Base-by-base conservation (phyloP, 2,888 invertebrate genomes). In the Flexamia atlantica region DNA sequence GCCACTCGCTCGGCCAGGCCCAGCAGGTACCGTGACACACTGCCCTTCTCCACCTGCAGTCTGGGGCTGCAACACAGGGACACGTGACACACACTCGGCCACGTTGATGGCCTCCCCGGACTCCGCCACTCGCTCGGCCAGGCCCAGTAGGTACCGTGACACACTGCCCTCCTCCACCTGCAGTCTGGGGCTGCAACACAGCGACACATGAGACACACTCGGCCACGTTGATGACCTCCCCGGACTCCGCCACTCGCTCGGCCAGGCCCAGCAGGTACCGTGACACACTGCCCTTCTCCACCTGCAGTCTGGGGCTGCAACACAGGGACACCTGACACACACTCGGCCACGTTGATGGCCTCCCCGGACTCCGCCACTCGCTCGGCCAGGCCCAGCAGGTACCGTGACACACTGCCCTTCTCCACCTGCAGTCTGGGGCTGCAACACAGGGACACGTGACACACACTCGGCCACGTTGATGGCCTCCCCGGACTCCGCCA, bases 21-120 rank as follows among this genome's bases (percentile, higher is more conserved):
- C 3, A 90, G 87, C 32, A 90, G 86, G 84, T 89, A 90, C 42
- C 88, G 87, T 0, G 89, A 89, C 42, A 89, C 88, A 82, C 88
- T 88, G 60, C 87, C 86, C 81, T 86, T 87, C 84, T 88, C 88
- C 68, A 88, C 87, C 46, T 81, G 81, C 12, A 68, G 42, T 46
- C 81, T 36, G 0, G 81, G 81, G 36, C 81, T 81, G 36, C 20
- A 9, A 46, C 12, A 46, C 46, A 46, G 14, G 14, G 5, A 36
- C 36, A 36, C 36, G 9, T 36, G 5, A 36, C 2, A 90, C 87
- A 53, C 90, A 90, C 84, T 92, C 91, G 0, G 90, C 89, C 30
- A 91, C 90, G 87, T 92, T 92, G 80, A 92, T 88, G 0, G 91
- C 91, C 85, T 92, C 91, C 14, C 91, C 92, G 0, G 90, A 90